Evolutionary conservation across 2,888 invertebrate genomes (phyloP).

Genomic region (Tinea pellionella): DNA sequence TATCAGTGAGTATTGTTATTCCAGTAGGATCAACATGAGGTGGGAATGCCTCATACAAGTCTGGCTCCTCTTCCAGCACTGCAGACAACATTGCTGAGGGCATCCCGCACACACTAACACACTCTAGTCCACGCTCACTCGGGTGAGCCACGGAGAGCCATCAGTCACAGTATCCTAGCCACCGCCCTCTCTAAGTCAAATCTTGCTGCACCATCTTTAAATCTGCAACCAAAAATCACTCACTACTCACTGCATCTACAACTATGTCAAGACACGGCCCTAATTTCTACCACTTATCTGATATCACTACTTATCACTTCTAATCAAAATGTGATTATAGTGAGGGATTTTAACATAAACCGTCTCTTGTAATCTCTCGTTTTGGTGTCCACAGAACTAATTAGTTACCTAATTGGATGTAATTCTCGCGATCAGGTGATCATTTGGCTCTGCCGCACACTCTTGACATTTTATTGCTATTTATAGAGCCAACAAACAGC

Average conservation of each 20-base stretch:
- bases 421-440: constrained; percentile 66
- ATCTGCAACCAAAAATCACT: constrained; percentile 34
- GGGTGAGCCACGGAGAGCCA: constrained; percentile 47
- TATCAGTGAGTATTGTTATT: constrained; percentile 77
- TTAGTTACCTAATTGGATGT: constrained; percentile 54
- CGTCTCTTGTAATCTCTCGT: background rate
- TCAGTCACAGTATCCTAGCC: constrained; percentile 26
- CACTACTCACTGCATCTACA: background rate
- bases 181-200: constrained; percentile 57
- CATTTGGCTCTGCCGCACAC: constrained; percentile 40
- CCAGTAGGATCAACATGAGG: constrained; percentile 85
- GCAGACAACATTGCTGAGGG: constrained; percentile 78
- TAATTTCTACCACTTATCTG: background rate
- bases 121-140: constrained; percentile 32
- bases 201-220: constrained; percentile 70
- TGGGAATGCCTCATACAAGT: constrained; percentile 82
- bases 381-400: background rate
- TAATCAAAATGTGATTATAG: constrained; percentile 30
- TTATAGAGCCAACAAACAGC: constrained; percentile 62
- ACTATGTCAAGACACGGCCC: background rate
- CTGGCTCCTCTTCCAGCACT: constrained; percentile 79
- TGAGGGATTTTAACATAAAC: constrained; percentile 1
- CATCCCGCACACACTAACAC: constrained; percentile 42
- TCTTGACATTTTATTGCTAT: constrained; percentile 64
- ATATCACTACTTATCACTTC: constrained; percentile 9